Evolutionary conservation across 2,888 invertebrate species (phyloP), one percentile per base, ranked within the genome.

Genomic region (Globia sparganii): DNA sequence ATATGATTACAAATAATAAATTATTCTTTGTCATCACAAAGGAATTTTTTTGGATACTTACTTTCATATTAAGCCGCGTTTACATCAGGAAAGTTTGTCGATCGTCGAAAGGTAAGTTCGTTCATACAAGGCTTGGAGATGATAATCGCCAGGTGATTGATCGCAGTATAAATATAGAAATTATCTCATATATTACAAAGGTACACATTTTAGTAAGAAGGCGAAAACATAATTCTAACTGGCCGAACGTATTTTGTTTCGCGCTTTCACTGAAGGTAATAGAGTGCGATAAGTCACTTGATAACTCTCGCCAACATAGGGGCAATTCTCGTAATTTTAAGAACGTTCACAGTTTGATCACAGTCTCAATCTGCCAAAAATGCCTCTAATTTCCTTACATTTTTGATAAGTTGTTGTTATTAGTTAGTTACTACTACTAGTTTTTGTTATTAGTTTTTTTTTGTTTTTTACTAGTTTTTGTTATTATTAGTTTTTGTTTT

Each of bases 1-100:
- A n/a, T 40, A 49, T 11, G 25, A 69, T 56, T 9, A 56, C 34
- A 34, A 18, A 43, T 5, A 37, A 69, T 70, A 71, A 71, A 71
- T 80, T 49, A 71, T 13, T 40, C 0, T 58, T 58, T 40, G 58
- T 78, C 75, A 81, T 40, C 31, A 49, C 3, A 28, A 28, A 59
- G 25, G 18, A 43, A 28, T 34, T 65, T 65, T 71, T 56, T 62
- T 9, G 0, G 11, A 40, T 28, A 66, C 15, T 34, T 25, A 46
- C 6, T 72, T 59, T 79, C 13, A 6, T n/a, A 37, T 65, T 66
- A 72, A 25, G 49, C 34, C 28, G n/a, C 15, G 34, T 81, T 34
- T 65, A 65, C 64, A 58, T 6, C 4, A 13, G 25, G 11, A 0
- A 5, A n/a, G 21, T 53, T 71, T 15, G 3, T 68, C 21, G 8